Percentiles rank a stretch among this genome's conserved stretches.
Conservation (phyloP, 2,888 invertebrate genomes). For the Acrocyrtus sp. region DNA sequence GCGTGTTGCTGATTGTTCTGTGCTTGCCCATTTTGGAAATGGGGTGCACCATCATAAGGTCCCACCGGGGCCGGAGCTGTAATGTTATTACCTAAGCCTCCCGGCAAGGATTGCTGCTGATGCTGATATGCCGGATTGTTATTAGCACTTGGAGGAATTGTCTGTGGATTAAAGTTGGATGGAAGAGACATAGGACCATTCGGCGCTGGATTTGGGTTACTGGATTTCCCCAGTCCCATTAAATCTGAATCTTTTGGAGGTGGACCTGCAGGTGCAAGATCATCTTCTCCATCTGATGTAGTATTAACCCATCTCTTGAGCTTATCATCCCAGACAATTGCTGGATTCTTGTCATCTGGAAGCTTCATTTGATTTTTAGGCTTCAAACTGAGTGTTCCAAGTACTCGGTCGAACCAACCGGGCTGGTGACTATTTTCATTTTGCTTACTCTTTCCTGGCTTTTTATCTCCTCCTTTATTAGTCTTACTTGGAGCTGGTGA, state of each 20-base stretch:
- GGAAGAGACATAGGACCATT: too few species aligned
- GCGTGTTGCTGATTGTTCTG: constrained; percentile 20
- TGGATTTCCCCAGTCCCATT: constrained; percentile 16
- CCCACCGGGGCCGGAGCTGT: too few species aligned
- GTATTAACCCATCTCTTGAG: constrained; percentile 87
- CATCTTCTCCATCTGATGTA: constrained; percentile 76
- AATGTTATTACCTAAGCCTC: too few species aligned
- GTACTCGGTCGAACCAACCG: constrained; percentile 72
- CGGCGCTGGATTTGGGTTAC: background rate
- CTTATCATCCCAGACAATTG: constrained; percentile 93
- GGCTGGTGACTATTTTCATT: constrained; percentile 64
- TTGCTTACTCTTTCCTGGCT: constrained; percentile 26
- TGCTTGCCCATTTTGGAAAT: background rate
- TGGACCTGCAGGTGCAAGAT: constrained; percentile 71
- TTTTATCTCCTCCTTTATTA: constrained; percentile 26
- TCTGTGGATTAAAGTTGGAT: too few species aligned
- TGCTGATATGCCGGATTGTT: constrained; percentile 11
- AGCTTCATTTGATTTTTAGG: constrained; percentile 95
- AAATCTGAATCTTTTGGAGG: constrained; percentile 77
- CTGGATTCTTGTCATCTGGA: constrained; percentile 93
- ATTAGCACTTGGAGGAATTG: constrained; percentile 19
- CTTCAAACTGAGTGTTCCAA: constrained; percentile 83
- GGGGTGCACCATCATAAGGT: too few species aligned
- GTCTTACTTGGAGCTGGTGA: background rate
- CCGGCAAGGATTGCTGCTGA: constrained; percentile 18